phyloP scores from a whole-genome alignment of 1,140 invertebrate species.

The Habropoda laboriosa region DNA sequence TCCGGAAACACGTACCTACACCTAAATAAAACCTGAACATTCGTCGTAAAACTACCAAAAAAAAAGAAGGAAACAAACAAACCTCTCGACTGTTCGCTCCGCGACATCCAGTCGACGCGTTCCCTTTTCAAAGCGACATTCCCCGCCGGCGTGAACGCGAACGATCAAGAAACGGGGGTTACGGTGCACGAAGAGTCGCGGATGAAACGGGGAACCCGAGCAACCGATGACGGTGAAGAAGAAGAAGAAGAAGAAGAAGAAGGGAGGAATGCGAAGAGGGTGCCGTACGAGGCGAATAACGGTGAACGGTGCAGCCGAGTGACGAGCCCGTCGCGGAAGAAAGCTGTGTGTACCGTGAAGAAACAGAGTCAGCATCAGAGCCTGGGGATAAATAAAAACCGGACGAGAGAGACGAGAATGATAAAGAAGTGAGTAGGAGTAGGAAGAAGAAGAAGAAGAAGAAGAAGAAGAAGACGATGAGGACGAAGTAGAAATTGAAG shows the following conservation, averaged over 20 bases:
- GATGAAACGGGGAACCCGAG: not conserved
- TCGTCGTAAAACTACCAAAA: not conserved
- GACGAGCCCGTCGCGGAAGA: slow-evolving; percentile 57
- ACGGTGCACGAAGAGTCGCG: not conserved
- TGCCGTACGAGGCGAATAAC: slow-evolving; percentile 61
- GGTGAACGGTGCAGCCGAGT: slow-evolving; percentile 57
- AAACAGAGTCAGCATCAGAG: slow-evolving; percentile 26
- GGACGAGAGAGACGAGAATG: slow-evolving; percentile 21
- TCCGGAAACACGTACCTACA: not conserved
- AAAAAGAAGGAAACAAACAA: too few species aligned
- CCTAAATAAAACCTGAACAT: too few species aligned
- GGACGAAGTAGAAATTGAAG: slow-evolving; percentile 18
- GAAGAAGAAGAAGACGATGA: not conserved
- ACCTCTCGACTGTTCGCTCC: not conserved
- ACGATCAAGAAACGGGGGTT: slow-evolving; percentile 14
- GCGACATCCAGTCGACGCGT: not conserved
- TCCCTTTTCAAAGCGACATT: slow-evolving; percentile 8
- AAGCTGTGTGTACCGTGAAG: slow-evolving; percentile 32
- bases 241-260: too few species aligned
- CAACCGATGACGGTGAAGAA: not conserved
- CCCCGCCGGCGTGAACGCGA: not conserved
- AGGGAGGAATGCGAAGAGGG: slow-evolving; percentile 52
- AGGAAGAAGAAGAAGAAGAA: too few species aligned
- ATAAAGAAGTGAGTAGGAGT: too few species aligned
- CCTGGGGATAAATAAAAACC: slow-evolving; percentile 35